Evolutionary conservation across 2,797 vertebrate genomes (phyloP).

Genomic region (Glossophaga mutica): DNA sequence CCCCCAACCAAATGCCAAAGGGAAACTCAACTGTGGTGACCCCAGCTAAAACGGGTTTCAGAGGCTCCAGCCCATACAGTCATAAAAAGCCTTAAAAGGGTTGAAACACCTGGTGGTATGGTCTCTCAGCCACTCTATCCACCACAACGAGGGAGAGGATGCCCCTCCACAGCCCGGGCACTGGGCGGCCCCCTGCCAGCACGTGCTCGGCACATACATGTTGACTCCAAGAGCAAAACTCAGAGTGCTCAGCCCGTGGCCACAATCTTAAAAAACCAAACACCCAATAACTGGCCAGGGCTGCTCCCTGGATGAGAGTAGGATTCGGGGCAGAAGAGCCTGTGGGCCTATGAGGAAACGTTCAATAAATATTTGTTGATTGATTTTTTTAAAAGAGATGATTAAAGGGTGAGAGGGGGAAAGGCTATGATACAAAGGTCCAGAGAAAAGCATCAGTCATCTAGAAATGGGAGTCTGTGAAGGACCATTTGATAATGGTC

Average conservation of each 20-base stretch:
- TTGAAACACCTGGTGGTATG: background rate
- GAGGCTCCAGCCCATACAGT: background rate
- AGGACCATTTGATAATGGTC: background rate
- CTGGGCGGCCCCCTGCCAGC: background rate
- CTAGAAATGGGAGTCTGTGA: background rate
- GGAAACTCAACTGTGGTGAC: background rate
- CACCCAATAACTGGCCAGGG: background rate
- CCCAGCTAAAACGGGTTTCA: background rate
- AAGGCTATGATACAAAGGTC: background rate
- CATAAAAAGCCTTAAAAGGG: background rate
- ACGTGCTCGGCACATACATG: background rate
- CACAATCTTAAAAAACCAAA: background rate
- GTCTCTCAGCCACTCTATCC: background rate
- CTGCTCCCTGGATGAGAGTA: background rate
- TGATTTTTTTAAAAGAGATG: constrained; percentile 28
- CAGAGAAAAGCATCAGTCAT: constrained; percentile 18
- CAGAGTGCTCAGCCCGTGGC: background rate
- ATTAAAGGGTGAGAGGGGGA: background rate
- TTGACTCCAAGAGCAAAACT: background rate
- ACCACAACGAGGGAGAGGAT: background rate
- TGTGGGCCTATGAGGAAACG: background rate
- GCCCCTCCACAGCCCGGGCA: background rate
- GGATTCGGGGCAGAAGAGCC: background rate
- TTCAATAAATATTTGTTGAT: constrained; percentile 35
- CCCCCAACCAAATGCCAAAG: background rate